Conservation (phyloP, 2,888 invertebrate genomes). For the Phorcus lineatus region DNA sequence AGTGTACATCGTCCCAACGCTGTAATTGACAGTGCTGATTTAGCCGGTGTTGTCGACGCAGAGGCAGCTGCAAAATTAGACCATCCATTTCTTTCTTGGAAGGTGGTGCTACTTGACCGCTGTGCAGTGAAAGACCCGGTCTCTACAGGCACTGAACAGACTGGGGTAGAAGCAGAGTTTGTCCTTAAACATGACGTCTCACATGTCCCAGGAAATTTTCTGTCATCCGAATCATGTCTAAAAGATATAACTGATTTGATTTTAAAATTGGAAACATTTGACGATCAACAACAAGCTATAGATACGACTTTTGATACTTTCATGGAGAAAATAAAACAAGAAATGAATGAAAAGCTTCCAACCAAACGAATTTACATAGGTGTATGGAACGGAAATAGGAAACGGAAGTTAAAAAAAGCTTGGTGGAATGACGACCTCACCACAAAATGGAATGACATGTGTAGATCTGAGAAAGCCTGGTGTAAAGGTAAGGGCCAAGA, state of each 20-base stretch:
- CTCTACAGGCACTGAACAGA: too few species aligned
- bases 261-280: too few species aligned
- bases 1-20: background rate
- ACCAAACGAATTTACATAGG: background rate
- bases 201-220: too few species aligned
- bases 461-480: background rate
- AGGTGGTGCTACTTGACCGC: too few species aligned
- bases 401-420: background rate
- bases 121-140: too few species aligned
- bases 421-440: background rate
- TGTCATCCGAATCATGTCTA: too few species aligned
- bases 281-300: background rate
- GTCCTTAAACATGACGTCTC: too few species aligned
- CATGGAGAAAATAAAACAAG: background rate
- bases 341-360: background rate
- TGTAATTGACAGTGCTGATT: background rate
- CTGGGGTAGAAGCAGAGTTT: too few species aligned
- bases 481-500: background rate
- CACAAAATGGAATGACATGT: background rate
- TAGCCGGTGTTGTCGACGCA: background rate
- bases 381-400: background rate
- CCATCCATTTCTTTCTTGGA: background rate
- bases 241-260: too few species aligned
- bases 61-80: background rate
- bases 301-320: background rate